Percentiles rank a stretch among this genome's conserved stretches.
Evolutionary conservation across 2,888 invertebrate species (phyloP).

Genomic region (Noctua pronuba): DNA sequence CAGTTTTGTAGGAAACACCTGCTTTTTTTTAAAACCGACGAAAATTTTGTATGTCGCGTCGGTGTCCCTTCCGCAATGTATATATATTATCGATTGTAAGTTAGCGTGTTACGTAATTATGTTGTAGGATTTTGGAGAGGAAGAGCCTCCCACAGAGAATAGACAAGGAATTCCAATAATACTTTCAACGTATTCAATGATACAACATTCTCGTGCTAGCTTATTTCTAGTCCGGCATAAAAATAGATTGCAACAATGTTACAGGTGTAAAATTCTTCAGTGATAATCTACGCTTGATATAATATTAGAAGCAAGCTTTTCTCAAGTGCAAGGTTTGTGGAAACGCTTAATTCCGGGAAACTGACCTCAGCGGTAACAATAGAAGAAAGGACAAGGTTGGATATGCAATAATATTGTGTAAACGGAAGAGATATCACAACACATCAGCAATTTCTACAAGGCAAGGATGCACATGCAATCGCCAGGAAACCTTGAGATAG

Average conservation of each 20-base stretch:
- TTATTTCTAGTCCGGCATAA: conserved; percentile 6
- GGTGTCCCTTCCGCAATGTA: no score
- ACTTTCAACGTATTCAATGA: conserved; percentile 37
- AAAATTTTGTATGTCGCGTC: no score
- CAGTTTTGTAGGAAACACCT: no score
- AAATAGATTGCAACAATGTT: conserved; percentile 36
- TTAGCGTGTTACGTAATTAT: neutral
- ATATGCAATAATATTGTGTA: neutral
- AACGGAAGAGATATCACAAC: neutral
- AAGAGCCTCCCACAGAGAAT: neutral
- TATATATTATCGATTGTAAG: no score
- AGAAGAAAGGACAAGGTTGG: conserved; percentile 43
- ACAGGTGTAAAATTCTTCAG: conserved; percentile 46
- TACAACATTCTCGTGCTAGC: conserved; percentile 8
- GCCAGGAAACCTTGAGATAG: neutral
- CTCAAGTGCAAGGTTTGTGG: conserved; percentile 53
- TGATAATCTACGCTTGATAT: neutral
- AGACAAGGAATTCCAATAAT: neutral
- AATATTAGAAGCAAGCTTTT: conserved; percentile 13
- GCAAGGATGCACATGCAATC: neutral
- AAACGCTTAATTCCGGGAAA: conserved; percentile 9
- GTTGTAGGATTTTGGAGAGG: neutral
- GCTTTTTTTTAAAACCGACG: no score
- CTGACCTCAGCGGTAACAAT: conserved; percentile 39
- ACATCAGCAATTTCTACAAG: neutral